These are phyloP conservation scores for Drosophila conformis DNA, from an alignment of 2,888 invertebrate genomes.

Conservation along the genomic window DNA sequence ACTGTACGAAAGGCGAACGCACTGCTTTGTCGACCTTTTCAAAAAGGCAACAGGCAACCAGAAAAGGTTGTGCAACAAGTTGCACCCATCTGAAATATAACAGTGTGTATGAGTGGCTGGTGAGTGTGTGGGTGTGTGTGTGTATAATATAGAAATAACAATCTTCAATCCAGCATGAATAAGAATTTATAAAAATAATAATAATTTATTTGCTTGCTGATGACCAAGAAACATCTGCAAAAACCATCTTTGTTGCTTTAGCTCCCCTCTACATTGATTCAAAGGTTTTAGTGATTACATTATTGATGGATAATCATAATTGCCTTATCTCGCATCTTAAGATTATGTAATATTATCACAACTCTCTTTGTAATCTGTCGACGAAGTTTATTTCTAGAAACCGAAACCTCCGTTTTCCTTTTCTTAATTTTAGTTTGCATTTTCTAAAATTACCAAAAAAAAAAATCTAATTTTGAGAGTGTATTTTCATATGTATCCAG, in stretches of 20 bases:
- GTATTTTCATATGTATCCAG: too few species aligned
- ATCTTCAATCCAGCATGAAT: neutral
- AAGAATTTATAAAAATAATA: neutral
- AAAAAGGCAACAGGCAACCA: neutral
- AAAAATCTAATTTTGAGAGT: too few species aligned
- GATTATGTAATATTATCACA: neutral
- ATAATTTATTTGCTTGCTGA: neutral
- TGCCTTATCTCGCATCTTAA: neutral
- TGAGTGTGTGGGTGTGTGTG: neutral
- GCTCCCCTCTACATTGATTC: neutral
- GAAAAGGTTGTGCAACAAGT: conserved; percentile 4
- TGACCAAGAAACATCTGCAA: neutral
- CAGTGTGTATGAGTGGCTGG: neutral
- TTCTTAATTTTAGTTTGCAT: neutral
- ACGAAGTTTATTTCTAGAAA: neutral
- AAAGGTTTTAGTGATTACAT: neutral
- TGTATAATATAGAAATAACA: neutral
- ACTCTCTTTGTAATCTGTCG: neutral
- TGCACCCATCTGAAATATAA: neutral
- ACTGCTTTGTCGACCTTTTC: conserved; percentile 49
- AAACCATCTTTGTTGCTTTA: neutral
- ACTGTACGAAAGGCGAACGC: conserved; percentile 28
- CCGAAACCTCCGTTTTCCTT: neutral
- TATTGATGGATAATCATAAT: neutral
- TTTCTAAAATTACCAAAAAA: neutral